phyloP scores from a whole-genome alignment of 2,888 invertebrate species.

The Pseudanteris insignis region DNA sequence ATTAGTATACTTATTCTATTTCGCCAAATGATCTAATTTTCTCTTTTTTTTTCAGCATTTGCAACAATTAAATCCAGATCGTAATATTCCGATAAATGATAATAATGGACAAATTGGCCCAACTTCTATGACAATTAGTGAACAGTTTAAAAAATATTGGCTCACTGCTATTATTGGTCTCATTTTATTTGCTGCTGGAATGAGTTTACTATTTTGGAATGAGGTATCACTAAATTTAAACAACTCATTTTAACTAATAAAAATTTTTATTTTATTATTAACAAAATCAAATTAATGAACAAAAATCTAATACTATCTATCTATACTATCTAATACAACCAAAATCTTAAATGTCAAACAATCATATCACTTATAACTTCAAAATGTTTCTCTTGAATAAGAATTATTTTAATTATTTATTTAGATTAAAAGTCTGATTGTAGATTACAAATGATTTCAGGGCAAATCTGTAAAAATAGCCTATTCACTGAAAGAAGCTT shows the following conservation, averaged over 20 bases:
- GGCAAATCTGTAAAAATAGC: slow-evolving; percentile 83
- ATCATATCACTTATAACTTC: background rate
- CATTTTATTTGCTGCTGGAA: slow-evolving; percentile 74
- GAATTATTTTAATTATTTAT: too few relatives aligned
- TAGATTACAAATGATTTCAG: slow-evolving; percentile 63
- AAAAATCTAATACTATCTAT: background rate
- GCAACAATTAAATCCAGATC: too few relatives aligned
- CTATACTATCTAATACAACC: too few relatives aligned
- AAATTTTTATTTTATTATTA: background rate
- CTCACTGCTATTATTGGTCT: slow-evolving; percentile 77
- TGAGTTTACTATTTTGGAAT: slow-evolving; percentile 82
- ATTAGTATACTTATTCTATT: too few relatives aligned
- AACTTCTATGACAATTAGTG: slow-evolving; percentile 59
- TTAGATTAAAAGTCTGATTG: background rate
- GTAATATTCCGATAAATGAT: too few relatives aligned
- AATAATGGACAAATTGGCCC: too few relatives aligned
- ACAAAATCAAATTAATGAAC: background rate
- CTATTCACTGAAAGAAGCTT: slow-evolving; percentile 81
- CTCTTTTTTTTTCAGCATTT: too few relatives aligned
- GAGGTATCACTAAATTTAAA: slow-evolving; percentile 70
- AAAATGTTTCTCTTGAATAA: too few relatives aligned
- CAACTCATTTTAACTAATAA: background rate
- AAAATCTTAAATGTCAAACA: background rate
- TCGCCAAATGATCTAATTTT: too few relatives aligned
- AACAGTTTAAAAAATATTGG: slow-evolving; percentile 78